Base-by-base conservation (phyloP, 1,140 invertebrate genomes). In the Charaxes varanes region DNA sequence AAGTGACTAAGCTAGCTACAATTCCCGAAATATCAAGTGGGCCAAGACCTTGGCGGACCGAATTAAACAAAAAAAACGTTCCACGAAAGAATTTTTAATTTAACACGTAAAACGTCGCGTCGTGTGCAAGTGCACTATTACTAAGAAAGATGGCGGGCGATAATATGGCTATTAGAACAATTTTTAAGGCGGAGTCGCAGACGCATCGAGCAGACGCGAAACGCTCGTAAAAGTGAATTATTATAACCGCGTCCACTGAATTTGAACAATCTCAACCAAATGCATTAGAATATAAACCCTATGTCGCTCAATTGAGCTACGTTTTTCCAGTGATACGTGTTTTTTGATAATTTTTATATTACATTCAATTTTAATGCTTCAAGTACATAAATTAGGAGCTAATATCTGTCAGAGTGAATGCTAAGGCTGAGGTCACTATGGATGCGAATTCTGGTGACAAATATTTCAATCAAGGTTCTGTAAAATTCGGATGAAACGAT, bases 171-270 rank as follows among this genome's bases (percentile, higher is more conserved):
- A 73, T 81, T 81, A 76, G 55, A 63, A 62, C 61, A 53, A 74
- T 72, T 62, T 65, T 43, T 54, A 58, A 66, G 69, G 68, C 62
- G 68, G 64, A 70, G 67, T 61, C 69, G 56, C 69, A 78, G 71
- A 76, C 77, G 73, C 73, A 68, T 53, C 59, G 30, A 46, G 47
- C 58, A 63, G 63, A 64, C 68, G 64, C 59, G 59, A 42, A 47
- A 44, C 53, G 67, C 55, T 80, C 78, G 63, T 82, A 80, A 82
- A 82, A 78, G 55, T 78, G 76, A 82, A 60, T 68, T 82, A 78
- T 80, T 71, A 69, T 77, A 55, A 67, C 66, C 60, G 55, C 71
- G 66, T 63, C 50, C 63, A 60, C 60, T 77, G 73, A 82, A 79
- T 80, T 63, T 69, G 62, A 71, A 74, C 68, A 70, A 74, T 69